Conservation (phyloP, 2,888 invertebrate genomes). For the Ornithoptera alexandrae region DNA sequence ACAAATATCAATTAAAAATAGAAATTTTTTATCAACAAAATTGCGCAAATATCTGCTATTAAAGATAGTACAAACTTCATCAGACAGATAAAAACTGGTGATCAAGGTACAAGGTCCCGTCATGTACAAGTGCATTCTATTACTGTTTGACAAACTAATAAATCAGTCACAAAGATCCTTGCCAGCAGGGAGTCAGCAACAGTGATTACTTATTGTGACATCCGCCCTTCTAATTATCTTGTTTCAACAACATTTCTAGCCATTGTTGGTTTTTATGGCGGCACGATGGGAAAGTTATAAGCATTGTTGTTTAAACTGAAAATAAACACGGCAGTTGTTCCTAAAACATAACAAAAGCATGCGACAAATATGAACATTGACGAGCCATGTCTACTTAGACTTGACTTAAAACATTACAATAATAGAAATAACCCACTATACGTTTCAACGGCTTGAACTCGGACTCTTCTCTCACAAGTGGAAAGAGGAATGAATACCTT, state of each 20-base stretch:
- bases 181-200: slow-evolving; percentile 48
- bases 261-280: slow-evolving; percentile 31
- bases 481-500: too few relatives aligned
- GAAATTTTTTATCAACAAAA: neutral
- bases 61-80: neutral
- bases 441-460: too few relatives aligned
- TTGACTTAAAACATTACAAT: too few relatives aligned
- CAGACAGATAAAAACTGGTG: too few relatives aligned
- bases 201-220: slow-evolving; percentile 61
- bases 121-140: slow-evolving; percentile 18
- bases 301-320: slow-evolving; percentile 29
- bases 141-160: slow-evolving; percentile 39
- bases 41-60: slow-evolving; percentile 2
- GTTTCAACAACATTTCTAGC: slow-evolving; percentile 56
- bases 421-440: too few relatives aligned
- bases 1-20: neutral
- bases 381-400: too few relatives aligned
- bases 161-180: slow-evolving; percentile 43
- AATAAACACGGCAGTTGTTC: slow-evolving; percentile 39
- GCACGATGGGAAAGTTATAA: slow-evolving; percentile 6
- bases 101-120: neutral
- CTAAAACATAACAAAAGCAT: slow-evolving; percentile 17
- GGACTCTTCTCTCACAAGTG: too few relatives aligned
- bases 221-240: slow-evolving; percentile 63
- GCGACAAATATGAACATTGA: slow-evolving; percentile 12